Evolutionary conservation across 2,797 vertebrate genomes (phyloP).

Genomic region (Dipus sagitta): DNA sequence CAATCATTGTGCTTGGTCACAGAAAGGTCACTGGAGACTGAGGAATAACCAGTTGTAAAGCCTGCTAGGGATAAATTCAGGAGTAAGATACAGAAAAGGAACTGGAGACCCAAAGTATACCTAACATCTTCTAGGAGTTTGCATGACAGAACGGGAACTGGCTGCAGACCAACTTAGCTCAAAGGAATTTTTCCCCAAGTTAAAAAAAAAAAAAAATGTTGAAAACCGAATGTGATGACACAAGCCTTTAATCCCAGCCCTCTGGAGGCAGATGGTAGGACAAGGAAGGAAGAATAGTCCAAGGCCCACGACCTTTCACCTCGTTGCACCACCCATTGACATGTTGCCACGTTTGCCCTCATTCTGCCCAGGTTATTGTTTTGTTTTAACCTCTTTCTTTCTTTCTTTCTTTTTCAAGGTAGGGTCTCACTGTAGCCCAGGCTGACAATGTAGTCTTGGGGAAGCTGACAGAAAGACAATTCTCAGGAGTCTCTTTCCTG

Average conservation of each 20-base stretch:
- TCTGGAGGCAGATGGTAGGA: too few species aligned
- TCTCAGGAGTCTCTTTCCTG: too few species aligned
- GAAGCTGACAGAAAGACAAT: too few species aligned
- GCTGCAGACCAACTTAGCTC: not conserved
- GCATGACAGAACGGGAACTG: not conserved
- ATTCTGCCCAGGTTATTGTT: not conserved
- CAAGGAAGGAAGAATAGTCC: not conserved
- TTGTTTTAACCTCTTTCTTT: not conserved
- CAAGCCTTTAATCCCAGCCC: too few species aligned
- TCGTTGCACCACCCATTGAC: not conserved
- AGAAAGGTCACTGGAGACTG: too few species aligned
- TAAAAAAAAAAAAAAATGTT: not conserved
- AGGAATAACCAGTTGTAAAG: too few species aligned
- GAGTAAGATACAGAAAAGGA: not conserved
- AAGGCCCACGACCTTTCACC: not conserved
- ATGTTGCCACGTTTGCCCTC: conserved; percentile 25
- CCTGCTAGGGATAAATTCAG: not conserved
- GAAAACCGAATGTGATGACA: not conserved
- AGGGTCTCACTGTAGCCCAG: too few species aligned
- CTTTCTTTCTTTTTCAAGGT: too few species aligned
- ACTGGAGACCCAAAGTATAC: not conserved
- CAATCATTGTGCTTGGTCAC: too few species aligned
- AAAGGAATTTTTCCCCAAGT: conserved; percentile 37
- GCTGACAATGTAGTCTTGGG: too few species aligned
- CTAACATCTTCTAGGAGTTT: not conserved